Percentiles rank a stretch among this genome's conserved stretches.
Evolutionary conservation across 2,113 vertebrate genomes (phyloP).

Genomic region (Todiramphus chloris): DNA sequence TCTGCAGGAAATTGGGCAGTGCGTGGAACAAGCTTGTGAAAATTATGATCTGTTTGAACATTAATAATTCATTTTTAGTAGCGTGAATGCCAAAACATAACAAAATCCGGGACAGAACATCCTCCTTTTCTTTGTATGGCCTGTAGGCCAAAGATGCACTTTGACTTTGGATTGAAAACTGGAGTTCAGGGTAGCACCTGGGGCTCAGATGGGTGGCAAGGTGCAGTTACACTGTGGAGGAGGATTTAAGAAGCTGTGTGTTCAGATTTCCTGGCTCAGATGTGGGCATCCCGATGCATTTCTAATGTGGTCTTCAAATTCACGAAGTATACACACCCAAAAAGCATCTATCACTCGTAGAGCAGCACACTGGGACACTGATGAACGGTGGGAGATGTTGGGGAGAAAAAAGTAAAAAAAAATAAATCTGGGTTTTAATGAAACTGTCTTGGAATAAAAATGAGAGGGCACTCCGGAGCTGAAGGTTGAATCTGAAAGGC

Average conservation of each 20-base stretch:
- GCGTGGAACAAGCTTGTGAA: background rate
- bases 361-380: fast-evolving
- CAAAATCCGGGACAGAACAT: background rate
- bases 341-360: background rate
- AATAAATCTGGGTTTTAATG: background rate
- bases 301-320: background rate
- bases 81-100: background rate
- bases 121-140: background rate
- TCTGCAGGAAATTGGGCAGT: background rate
- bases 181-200: background rate
- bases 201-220: background rate
- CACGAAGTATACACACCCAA: background rate
- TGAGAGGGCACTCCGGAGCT: background rate
- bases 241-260: background rate
- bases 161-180: background rate
- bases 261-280: background rate
- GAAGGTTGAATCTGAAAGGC: background rate
- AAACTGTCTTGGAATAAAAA: background rate
- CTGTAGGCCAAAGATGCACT: background rate
- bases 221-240: background rate
- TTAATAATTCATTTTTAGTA: background rate
- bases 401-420: background rate
- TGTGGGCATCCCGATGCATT: background rate
- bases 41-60: background rate
- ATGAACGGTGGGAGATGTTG: background rate